phyloP scores from a whole-genome alignment of 2,888 invertebrate genomes.

The Seira musarum region DNA sequence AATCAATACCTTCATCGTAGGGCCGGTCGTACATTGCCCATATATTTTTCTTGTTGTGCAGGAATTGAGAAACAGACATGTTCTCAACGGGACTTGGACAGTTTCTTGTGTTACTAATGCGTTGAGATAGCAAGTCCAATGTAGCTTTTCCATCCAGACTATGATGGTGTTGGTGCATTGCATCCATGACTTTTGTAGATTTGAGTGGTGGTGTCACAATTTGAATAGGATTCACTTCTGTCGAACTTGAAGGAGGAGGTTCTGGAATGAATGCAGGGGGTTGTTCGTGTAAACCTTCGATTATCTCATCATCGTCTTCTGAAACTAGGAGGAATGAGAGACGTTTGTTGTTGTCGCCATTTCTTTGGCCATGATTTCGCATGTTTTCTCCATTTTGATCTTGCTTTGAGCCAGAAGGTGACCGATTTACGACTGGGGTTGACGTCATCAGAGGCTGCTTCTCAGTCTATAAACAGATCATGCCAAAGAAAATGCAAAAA shows the following conservation, averaged over 20 bases:
- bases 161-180: conserved; percentile 33
- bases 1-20: conserved; percentile 66
- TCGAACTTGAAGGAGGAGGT: conserved; percentile 60
- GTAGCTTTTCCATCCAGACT: conserved; percentile 51
- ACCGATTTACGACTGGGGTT: conserved; percentile 30
- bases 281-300: conserved; percentile 61
- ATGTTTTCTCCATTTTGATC: not conserved
- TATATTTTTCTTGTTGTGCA: conserved; percentile 64
- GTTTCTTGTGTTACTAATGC: conserved; percentile 50
- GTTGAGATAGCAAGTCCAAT: conserved; percentile 51
- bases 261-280: conserved; percentile 69
- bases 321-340: conserved; percentile 30
- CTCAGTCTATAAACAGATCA: conserved; percentile 13
- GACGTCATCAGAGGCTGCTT: conserved; percentile 53
- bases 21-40: conserved; percentile 66
- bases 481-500: conserved; percentile 16
- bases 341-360: conserved; percentile 21
- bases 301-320: conserved; percentile 28
- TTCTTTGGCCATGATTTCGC: not conserved
- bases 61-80: conserved; percentile 61
- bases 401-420: not conserved
- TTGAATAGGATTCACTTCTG: not conserved
- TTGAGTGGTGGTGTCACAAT: conserved; percentile 34
- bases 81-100: conserved; percentile 53
- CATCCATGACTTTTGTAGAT: conserved; percentile 13